Evolutionary conservation across 2,888 invertebrate species (phyloP), one percentile per base, ranked within the genome.

Genomic region (Lithosia quadra): DNA sequence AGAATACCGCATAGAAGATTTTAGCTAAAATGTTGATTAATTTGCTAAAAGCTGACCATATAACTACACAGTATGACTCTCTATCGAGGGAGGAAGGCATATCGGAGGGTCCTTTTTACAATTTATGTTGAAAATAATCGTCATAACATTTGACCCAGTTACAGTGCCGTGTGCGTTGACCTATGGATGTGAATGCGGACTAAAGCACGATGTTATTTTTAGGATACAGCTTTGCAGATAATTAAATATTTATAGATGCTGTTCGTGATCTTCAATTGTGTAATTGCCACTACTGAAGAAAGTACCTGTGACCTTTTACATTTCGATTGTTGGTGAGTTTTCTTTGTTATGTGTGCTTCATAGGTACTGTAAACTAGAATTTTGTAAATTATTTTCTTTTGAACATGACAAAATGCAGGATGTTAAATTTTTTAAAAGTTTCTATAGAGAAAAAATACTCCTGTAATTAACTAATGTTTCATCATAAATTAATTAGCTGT

Each of bases 191-290:
- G 92, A 91, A 91, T 93, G 93, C 93, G 93, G 94, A 94, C 87
- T 91, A 88, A 81, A 88, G 86, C 88, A 87, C 84, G 86, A 91
- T 91, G 94, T 92, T 94, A 94, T 94, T 94, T 94, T 93, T 94
- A 94, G 92, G 89, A 90, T 90, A 91, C 89, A 90, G 92, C 91
- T 92, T 92, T 93, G 95, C 94, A 92, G 94, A 91, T 93, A 92
- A 90, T 93, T 94, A 94, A 93, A 90, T 92, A 94, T 93, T 92
- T 91, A 93, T 94, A 92, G 86, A 92, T 91, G 89, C 86, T 86
- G 86, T 90, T 88, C 86, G 87, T 85, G 86, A 86, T 86, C 88
- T 83, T 77, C 79, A 83, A 86, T 83, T 84, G 83, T 80, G 79
- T 82, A 78, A 85, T 80, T 33, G 18, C 85, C 86, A 85, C 79